A percentile compares a stretch with the other conserved stretches of the same genome.
These are phyloP conservation scores for Sebastes aleutianus DNA, from an alignment of 2,797 vertebrate species.

Conservation along the genomic window DNA sequence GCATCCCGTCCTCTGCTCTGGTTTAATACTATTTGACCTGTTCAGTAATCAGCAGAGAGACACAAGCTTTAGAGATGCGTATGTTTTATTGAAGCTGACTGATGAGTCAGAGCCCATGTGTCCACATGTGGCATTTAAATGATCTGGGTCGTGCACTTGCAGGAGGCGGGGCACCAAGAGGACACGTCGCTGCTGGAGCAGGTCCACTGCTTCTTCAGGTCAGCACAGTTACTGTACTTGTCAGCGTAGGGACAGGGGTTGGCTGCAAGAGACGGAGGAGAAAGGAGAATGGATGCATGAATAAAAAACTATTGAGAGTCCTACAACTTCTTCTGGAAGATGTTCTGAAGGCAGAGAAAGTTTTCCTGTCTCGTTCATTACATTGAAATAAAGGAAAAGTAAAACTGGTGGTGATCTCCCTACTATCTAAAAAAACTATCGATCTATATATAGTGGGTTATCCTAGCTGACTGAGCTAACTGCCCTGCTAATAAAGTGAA, in stretches of 20 bases:
- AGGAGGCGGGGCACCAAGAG: not conserved
- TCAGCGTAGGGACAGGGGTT: not conserved
- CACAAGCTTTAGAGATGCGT: not conserved
- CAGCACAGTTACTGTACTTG: not conserved
- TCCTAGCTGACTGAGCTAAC: too few species aligned
- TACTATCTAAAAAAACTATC: too few species aligned
- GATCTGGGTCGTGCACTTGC: not conserved
- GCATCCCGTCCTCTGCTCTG: too few species aligned
- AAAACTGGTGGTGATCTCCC: too few species aligned
- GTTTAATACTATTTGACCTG: not conserved
- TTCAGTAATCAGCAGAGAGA: not conserved
- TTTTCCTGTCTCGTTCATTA: not conserved
- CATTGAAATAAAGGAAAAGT: not conserved
- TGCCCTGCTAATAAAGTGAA: not conserved
- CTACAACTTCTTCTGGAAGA: not conserved
- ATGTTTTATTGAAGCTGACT: constrained; percentile 32
- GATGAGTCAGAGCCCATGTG: not conserved
- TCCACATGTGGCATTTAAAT: not conserved
- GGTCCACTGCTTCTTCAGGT: not conserved
- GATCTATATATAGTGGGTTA: too few species aligned
- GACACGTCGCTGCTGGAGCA: not conserved
- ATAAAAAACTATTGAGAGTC: not conserved
- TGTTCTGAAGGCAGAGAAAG: not conserved
- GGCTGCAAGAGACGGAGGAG: not conserved
- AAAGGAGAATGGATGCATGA: not conserved